phyloP scores from a whole-genome alignment of 2,888 invertebrate species.

The Apotomis betuletana region DNA sequence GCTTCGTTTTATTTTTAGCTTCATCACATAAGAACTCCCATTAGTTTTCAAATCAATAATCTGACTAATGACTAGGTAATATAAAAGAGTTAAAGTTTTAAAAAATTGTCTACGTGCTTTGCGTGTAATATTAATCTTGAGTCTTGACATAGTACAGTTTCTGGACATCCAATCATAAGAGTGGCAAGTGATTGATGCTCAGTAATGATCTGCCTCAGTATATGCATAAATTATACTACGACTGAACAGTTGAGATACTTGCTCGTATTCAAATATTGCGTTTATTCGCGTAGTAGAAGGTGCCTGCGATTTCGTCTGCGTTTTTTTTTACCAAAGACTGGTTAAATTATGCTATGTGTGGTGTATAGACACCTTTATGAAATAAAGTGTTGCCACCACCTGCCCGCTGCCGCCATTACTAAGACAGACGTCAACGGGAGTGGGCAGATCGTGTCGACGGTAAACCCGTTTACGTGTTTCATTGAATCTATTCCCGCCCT shows the following conservation, averaged over 20 bases:
- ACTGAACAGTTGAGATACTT: conserved; percentile 42
- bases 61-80: neutral
- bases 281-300: too few species aligned
- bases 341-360: too few species aligned
- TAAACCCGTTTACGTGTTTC: too few species aligned
- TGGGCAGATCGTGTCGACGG: too few species aligned
- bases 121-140: neutral
- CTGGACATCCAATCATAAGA: conserved; percentile 29
- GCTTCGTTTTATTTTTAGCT: neutral
- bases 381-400: too few species aligned
- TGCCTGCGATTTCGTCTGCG: too few species aligned
- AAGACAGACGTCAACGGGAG: too few species aligned
- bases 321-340: too few species aligned
- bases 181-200: conserved; percentile 54
- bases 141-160: conserved; percentile 3
- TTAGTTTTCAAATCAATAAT: too few species aligned
- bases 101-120: neutral
- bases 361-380: too few species aligned
- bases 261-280: neutral
- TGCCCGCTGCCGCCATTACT: too few species aligned
- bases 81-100: neutral
- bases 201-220: conserved; percentile 47
- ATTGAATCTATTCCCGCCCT: too few species aligned
- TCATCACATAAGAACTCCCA: neutral
- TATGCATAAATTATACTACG: conserved; percentile 50